Conservation (phyloP, 1,140 invertebrate genomes). For the Magallana ariakensis region DNA sequence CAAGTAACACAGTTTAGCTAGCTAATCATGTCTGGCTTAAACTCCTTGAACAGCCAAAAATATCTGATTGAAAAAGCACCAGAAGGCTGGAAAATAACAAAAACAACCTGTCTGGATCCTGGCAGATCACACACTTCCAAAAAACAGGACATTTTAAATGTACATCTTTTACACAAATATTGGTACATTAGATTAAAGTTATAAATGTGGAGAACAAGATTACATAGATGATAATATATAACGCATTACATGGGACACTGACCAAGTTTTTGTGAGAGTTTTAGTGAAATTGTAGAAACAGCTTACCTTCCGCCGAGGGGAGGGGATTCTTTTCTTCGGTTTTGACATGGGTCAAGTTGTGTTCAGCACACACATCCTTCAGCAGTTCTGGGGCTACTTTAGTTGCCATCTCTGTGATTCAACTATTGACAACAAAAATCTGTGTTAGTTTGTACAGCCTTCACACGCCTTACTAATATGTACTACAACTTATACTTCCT, state of each 20-base stretch:
- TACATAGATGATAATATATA: not conserved
- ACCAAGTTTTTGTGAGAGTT: not conserved
- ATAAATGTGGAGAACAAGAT: not conserved
- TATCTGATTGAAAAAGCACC: too few relatives aligned
- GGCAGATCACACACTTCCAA: too few relatives aligned
- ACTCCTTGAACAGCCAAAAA: too few relatives aligned
- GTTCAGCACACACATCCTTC: slow-evolving; percentile 32
- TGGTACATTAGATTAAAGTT: too few relatives aligned
- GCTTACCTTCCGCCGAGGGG: slow-evolving; percentile 91
- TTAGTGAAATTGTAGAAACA: not conserved
- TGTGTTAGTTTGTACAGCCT: not conserved
- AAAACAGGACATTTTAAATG: too few relatives aligned
- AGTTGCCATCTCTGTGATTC: not conserved
- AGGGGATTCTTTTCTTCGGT: slow-evolving; percentile 93
- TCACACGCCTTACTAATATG: not conserved
- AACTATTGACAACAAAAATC: not conserved
- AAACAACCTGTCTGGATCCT: too few relatives aligned
- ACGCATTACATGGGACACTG: not conserved
- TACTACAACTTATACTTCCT: not conserved
- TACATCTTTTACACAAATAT: too few relatives aligned
- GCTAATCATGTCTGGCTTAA: not conserved
- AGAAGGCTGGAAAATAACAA: too few relatives aligned
- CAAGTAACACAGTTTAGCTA: not conserved
- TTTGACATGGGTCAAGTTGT: slow-evolving; percentile 87
- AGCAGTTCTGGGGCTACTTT: slow-evolving; percentile 54